Base-by-base conservation (phyloP, 2,888 invertebrate species). In the Linnaemya tessellans region DNA sequence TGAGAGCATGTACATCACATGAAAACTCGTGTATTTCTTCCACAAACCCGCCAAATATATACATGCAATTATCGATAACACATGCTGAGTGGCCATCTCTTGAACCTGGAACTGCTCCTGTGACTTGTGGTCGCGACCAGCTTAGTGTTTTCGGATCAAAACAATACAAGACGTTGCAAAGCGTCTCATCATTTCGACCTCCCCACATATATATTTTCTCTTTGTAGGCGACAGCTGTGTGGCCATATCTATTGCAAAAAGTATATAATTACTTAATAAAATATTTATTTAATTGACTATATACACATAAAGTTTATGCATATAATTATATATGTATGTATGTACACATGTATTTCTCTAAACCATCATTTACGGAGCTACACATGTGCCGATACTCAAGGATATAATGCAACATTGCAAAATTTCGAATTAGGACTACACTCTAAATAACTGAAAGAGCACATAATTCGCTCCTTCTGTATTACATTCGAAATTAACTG, bases 1-100 rank as follows among this genome's bases (percentile, higher is more conserved):
- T 94, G 65, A 97, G 93, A 71, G 94, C 94, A 91, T 96, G 96
- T 0, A 97, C 95, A 89, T 96, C 96, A 89, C 96, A 95, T 8
- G 97, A 96, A 92, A 97, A 97, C 86, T 95, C 94, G 90, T 96
- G 96, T 54, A 95, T 94, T 74, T 95, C 95, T 91, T 98, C 97
- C 90, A 98, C 97, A 93, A 96, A 98, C 0, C 98, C 98, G 38
- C 97, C 98, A 93, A 97, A 98, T 84, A 98, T 95, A 90, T 96
- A 97, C 97, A 98, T 98, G 89, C 94, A 94, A 89, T 96, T 94
- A 77, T 94, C 94, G 88, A 97, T 95, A 0, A 97, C 93, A 90
- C 97, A 97, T 1, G 98, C 97, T 0, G 97, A 96, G 91, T 98
- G 98, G 0, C 98, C 98, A 93, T 98, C 98, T 88, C 98, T 94